These are phyloP conservation scores for Paralvinella palmiformis DNA, from an alignment of 1,140 invertebrate genomes.

Conservation along the genomic window DNA sequence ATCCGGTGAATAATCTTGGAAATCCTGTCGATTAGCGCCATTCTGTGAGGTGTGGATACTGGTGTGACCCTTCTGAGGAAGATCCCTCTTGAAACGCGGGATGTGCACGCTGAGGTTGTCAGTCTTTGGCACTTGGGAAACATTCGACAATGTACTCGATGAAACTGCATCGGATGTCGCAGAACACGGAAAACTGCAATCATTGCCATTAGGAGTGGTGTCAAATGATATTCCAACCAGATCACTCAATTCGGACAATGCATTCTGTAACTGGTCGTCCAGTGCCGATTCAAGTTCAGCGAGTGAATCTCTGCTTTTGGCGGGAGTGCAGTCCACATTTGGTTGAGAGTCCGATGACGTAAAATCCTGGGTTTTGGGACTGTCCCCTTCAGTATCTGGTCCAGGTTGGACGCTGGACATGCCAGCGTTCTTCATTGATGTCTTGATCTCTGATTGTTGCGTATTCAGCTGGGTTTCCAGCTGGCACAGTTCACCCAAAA, in stretches of 20 bases:
- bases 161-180: too few relatives aligned
- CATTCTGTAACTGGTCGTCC: neutral
- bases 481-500: slow-evolving; percentile 86
- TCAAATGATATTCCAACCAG: neutral
- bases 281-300: too few relatives aligned
- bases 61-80: too few relatives aligned
- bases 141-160: too few relatives aligned
- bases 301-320: too few relatives aligned
- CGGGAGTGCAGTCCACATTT: neutral
- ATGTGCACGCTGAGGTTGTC: too few relatives aligned
- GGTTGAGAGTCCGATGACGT: neutral
- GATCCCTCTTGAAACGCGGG: too few relatives aligned
- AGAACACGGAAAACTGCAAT: neutral
- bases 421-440: neutral
- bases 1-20: slow-evolving; percentile 64
- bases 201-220: neutral
- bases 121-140: too few relatives aligned
- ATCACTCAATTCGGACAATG: neutral
- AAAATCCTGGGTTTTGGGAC: neutral
- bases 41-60: too few relatives aligned
- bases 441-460: slow-evolving; percentile 52
- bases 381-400: neutral
- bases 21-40: too few relatives aligned
- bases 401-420: neutral
- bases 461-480: slow-evolving; percentile 54